These are phyloP conservation scores for Calliopum simillimum DNA, from an alignment of 2,888 invertebrate genomes.

Conservation along the genomic window DNA sequence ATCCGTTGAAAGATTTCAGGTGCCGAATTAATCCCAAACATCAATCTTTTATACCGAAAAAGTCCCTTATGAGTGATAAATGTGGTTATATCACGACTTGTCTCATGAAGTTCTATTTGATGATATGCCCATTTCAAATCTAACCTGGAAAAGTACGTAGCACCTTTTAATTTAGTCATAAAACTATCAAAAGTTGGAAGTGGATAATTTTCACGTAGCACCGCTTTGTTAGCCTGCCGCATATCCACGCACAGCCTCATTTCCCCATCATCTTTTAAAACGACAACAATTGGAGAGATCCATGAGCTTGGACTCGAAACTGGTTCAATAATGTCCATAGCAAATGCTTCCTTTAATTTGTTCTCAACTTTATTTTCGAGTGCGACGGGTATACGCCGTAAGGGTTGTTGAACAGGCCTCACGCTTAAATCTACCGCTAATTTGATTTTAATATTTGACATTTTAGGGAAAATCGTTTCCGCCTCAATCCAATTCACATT, in stretches of 20 bases:
- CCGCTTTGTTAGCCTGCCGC: conserved; percentile 56
- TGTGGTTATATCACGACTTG: conserved; percentile 40
- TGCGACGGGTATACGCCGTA: too few species aligned
- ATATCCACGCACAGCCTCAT: conserved; percentile 59
- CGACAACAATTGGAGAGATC: conserved; percentile 58
- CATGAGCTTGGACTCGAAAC: conserved; percentile 50
- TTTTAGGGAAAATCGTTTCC: too few species aligned
- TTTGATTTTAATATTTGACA: conserved; percentile 21
- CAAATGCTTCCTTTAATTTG: conserved; percentile 47
- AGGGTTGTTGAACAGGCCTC: too few species aligned
- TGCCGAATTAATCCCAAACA: conserved; percentile 60
- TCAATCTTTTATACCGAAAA: conserved; percentile 57
- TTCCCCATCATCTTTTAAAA: conserved; percentile 51
- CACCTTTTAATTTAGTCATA: conserved; percentile 45
- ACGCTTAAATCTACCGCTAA: too few species aligned
- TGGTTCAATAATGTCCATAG: conserved; percentile 55
- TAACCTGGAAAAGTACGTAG: conserved; percentile 51
- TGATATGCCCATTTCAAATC: conserved; percentile 55
- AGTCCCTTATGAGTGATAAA: conserved; percentile 41
- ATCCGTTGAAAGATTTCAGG: conserved; percentile 50
- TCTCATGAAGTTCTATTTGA: conserved; percentile 48
- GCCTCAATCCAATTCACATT: too few species aligned
- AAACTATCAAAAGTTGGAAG: conserved; percentile 52
- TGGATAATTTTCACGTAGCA: conserved; percentile 42
- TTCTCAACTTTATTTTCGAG: conserved; percentile 28